Percentiles rank a stretch among this genome's conserved stretches.
These are phyloP conservation scores for Pituophis catenifer DNA, from an alignment of 2,113 vertebrate species.

Conservation along the genomic window DNA sequence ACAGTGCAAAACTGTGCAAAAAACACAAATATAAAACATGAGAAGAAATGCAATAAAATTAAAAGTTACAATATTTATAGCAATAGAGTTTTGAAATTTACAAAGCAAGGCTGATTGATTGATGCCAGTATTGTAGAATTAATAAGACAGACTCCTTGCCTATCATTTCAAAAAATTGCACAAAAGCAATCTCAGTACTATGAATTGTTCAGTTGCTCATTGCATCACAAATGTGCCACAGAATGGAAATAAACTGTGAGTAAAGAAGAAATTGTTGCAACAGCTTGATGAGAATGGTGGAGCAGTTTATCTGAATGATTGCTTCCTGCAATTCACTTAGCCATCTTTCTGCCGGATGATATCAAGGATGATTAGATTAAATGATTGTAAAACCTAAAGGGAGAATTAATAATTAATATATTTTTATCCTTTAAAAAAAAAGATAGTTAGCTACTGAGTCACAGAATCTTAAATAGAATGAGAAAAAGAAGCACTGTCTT, in stretches of 20 bases:
- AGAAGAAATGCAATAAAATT: neutral
- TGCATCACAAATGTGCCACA: slow-evolving; percentile 12
- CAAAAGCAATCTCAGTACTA: neutral
- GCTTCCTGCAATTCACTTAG: slow-evolving; percentile 4
- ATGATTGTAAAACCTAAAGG: slow-evolving; percentile 11
- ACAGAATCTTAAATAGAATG: neutral
- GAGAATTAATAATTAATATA: slow-evolving; percentile 3
- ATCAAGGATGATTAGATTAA: slow-evolving; percentile 15
- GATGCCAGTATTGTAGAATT: neutral
- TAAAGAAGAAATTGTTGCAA: slow-evolving; percentile 1
- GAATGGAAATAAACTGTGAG: slow-evolving; percentile 20
- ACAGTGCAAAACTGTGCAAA: neutral
- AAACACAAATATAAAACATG: neutral
- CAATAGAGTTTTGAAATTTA: neutral
- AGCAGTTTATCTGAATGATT: slow-evolving; percentile 18
- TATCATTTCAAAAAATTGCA: neutral
- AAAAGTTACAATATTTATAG: neutral
- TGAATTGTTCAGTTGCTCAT: slow-evolving; percentile 3
- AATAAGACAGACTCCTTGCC: neutral
- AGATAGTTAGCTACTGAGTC: neutral
- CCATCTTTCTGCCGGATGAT: neutral
- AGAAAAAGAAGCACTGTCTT: neutral
- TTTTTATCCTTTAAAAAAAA: neutral
- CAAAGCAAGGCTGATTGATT: neutral
- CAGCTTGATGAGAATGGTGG: slow-evolving; percentile 2